Conservation (phyloP, 2,113 vertebrate genomes). For the Eolophus roseicapilla region DNA sequence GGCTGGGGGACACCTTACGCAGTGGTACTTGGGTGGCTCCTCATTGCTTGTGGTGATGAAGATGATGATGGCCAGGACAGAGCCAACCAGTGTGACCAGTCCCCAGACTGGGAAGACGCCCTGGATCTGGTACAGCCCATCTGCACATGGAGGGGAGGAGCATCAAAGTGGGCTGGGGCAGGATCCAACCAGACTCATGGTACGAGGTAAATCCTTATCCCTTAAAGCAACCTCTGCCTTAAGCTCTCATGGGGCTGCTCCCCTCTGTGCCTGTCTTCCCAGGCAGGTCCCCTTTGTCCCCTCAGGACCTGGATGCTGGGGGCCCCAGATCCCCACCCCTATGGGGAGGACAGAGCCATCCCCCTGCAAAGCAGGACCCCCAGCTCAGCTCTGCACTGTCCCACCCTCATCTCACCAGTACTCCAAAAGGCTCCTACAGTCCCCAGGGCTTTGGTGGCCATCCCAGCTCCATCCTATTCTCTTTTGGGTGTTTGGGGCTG, state of each 20-base stretch:
- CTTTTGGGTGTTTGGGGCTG: not conserved
- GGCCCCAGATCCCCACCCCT: not conserved
- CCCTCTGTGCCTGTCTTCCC: not conserved
- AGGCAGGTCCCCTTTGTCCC: not conserved
- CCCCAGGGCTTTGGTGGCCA: not conserved
- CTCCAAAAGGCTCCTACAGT: not conserved
- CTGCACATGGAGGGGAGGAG: slow-evolving; percentile 44
- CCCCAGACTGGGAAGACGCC: slow-evolving; percentile 87
- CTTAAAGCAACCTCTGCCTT: not conserved
- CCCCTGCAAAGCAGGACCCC: not conserved
- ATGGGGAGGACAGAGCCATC: not conserved
- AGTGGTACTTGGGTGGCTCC: slow-evolving; percentile 83
- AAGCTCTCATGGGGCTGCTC: accelerated
- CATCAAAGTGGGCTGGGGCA: not conserved
- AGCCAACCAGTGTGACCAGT: slow-evolving; percentile 75
- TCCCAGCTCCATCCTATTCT: accelerated
- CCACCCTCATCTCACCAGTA: not conserved
- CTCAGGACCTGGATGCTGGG: not conserved
- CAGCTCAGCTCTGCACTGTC: not conserved
- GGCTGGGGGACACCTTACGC: slow-evolving; percentile 77
- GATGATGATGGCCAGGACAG: slow-evolving; percentile 75
- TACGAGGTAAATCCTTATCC: not conserved
- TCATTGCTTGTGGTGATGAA: slow-evolving; percentile 87
- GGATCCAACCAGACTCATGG: not conserved
- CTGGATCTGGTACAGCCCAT: slow-evolving; percentile 83